These are phyloP conservation scores for Turdus rufiventris DNA, from an alignment of 2,113 vertebrate genomes.

Conservation along the genomic window DNA sequence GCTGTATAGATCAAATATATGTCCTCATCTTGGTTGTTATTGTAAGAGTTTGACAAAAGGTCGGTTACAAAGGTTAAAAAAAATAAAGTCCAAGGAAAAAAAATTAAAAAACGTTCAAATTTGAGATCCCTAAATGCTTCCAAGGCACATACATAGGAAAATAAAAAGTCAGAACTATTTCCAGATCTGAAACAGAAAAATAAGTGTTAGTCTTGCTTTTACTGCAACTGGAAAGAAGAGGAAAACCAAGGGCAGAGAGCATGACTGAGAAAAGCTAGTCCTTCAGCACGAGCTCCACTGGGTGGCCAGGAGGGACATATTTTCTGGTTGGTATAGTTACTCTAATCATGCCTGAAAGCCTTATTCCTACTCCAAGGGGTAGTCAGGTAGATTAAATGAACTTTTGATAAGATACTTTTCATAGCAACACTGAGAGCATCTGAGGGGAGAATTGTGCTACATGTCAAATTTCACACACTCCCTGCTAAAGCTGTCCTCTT, in stretches of 20 bases:
- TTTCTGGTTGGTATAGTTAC: neutral
- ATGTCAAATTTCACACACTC: neutral
- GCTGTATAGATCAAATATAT: neutral
- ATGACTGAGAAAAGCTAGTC: neutral
- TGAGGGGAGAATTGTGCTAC: neutral
- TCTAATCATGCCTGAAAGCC: neutral
- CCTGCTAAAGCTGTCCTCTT: neutral
- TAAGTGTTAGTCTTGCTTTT: neutral
- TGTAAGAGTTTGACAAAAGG: neutral
- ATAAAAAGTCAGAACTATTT: neutral
- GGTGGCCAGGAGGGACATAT: no score
- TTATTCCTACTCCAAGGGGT: neutral
- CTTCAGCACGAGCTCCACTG: rapidly evolving
- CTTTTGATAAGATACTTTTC: neutral
- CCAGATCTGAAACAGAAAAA: neutral
- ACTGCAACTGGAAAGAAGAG: neutral
- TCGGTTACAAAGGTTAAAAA: neutral
- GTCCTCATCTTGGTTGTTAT: neutral
- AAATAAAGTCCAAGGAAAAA: neutral
- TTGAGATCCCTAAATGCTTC: neutral
- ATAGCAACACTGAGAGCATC: neutral
- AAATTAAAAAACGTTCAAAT: neutral
- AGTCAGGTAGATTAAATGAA: neutral
- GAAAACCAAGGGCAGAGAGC: neutral
- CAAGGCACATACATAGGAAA: neutral